These are phyloP conservation scores for Chloromyia formosa DNA, from an alignment of 2,888 invertebrate genomes.

Conservation along the genomic window DNA sequence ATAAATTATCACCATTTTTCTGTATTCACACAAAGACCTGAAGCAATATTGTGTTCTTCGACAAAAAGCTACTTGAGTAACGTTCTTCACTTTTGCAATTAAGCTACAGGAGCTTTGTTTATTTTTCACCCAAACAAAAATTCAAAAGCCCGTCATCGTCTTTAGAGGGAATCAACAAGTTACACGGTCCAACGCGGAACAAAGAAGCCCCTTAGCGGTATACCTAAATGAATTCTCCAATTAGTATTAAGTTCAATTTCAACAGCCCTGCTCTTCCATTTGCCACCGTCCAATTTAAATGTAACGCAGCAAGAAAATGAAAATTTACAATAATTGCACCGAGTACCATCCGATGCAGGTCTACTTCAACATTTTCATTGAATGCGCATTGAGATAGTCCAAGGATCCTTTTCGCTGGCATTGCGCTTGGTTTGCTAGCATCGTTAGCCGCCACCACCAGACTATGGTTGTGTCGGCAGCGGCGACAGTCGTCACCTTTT, in stretches of 20 bases:
- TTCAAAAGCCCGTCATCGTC: not conserved
- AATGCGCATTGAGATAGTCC: not conserved
- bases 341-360: constrained; percentile 7
- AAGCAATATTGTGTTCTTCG: too few relatives aligned
- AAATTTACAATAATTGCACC: constrained; percentile 23
- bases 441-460: not conserved
- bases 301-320: constrained; percentile 9
- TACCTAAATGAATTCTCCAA: not conserved
- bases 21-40: too few relatives aligned
- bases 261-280: not conserved
- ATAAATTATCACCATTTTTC: too few relatives aligned
- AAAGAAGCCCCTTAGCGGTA: too few relatives aligned
- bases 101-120: not conserved
- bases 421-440: not conserved
- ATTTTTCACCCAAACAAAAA: not conserved
- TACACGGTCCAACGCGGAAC: not conserved
- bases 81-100: not conserved
- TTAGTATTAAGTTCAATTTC: not conserved
- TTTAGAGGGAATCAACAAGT: not conserved
- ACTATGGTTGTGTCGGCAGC: not conserved
- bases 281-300: not conserved
- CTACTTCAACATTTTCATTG: not conserved
- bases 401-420: not conserved
- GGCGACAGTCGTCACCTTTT: constrained; percentile 6
- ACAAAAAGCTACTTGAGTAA: not conserved